Evolutionary conservation across 2,113 vertebrate species (phyloP), one percentile per base, ranked within the genome.

Genomic region (Toxostoma redivivum): DNA sequence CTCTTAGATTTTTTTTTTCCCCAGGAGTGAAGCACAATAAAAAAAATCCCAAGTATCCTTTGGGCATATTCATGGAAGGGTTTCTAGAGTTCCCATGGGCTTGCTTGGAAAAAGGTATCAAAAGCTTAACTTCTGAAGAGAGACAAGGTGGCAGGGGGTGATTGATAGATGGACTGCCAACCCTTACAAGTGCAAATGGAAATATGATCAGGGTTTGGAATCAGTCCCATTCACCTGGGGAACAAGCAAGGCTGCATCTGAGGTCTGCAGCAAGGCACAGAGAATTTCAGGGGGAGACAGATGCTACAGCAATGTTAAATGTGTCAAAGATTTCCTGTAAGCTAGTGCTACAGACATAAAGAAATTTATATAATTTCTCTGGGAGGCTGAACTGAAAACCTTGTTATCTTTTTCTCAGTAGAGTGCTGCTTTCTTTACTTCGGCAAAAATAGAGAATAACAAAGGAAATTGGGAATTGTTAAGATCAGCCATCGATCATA

Each of bases 111-210:
- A 83, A 47, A 48, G 12, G 64, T 92, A 95, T 95, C 94, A 96
- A 94, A 96, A 81, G 47, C 64, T 80, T 78, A 67, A 51, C 90
- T 96, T 94, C 94, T 90, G 86, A 95, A 62, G 79, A 80, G 56
- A 96, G 82, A 27, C 33, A 31, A 53, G 31, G 71, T 82, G 81
- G 93, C 35, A 69, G 54, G 25, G 72, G 40, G 81, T 90, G 79
- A 94, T 19, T 93, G 92, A 86, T 22, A 89, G 73, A 64, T 60
- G 81, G 79, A 84, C 73, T 95, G 77, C 61, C 71, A 87, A 44
- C 67, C 44, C 47, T 97, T 81, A 71, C 38, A 93, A 92, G 96
- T 81, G 82, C 90, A 95, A 96, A 95, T 86, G 64, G 33, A 86
- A 90, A 77, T 87, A 96, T 21, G 64, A 66, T 50, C 53, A 61